Conservation (phyloP, 1,140 invertebrate species). For the Diachasma alloeum region DNA sequence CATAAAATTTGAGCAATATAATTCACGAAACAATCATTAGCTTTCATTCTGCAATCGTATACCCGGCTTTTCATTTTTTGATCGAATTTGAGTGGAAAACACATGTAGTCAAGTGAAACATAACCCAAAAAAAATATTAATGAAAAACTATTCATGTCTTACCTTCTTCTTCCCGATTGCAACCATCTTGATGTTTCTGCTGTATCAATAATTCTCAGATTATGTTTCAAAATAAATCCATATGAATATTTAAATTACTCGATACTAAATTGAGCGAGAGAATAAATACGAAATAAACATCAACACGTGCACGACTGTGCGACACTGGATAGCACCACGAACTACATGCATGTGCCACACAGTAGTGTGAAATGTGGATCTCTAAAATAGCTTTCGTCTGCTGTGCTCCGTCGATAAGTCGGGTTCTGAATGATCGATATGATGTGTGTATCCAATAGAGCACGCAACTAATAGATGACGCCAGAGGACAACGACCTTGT, state of each 20-base stretch:
- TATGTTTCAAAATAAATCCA: background rate
- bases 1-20: background rate
- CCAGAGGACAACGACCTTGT: too few relatives aligned
- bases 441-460: too few relatives aligned
- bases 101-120: conserved; percentile 12
- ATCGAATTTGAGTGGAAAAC: conserved; percentile 11
- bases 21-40: too few relatives aligned
- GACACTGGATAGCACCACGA: too few relatives aligned
- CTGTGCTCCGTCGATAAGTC: too few relatives aligned
- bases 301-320: background rate
- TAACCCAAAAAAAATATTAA: conserved; percentile 22
- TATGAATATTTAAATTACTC: background rate
- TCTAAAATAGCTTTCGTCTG: too few relatives aligned
- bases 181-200: conserved; percentile 63
- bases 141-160: conserved; percentile 49
- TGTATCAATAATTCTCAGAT: background rate
- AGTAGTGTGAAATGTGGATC: too few relatives aligned
- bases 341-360: too few relatives aligned
- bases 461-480: too few relatives aligned
- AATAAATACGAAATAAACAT: background rate
- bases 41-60: too few relatives aligned
- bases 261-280: background rate
- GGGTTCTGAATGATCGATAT: too few relatives aligned
- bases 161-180: conserved; percentile 74
- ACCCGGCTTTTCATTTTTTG: background rate